Evolutionary conservation across 2,888 invertebrate species (phyloP).

Genomic region (Steinernema hermaphroditum): DNA sequence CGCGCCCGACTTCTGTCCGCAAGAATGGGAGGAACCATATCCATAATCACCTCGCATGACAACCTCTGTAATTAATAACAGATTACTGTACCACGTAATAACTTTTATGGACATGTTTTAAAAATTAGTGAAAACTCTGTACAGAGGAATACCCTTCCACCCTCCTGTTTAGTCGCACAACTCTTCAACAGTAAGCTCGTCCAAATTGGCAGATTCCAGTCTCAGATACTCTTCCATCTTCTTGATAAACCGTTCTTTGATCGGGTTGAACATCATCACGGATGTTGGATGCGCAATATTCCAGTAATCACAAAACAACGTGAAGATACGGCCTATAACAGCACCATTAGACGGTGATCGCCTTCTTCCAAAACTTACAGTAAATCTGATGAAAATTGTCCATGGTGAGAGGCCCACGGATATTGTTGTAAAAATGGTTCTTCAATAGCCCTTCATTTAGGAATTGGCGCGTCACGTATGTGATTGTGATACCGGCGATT

Average conservation of each 20-base stretch:
- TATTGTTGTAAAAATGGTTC: constrained; percentile 86
- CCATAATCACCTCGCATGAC: neutral
- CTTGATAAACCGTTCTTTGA: constrained; percentile 77
- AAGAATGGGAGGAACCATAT: constrained; percentile 26
- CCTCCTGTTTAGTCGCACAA: neutral
- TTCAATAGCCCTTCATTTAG: constrained; percentile 81
- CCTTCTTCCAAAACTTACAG: constrained; percentile 70
- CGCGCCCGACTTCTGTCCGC: constrained; percentile 74
- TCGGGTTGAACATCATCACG: constrained; percentile 91
- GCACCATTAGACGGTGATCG: neutral
- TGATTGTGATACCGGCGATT: constrained; percentile 84
- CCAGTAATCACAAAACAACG: constrained; percentile 93
- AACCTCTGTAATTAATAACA: neutral
- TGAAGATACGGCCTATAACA: constrained; percentile 78
- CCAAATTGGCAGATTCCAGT: constrained; percentile 20
- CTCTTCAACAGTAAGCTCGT: neutral
- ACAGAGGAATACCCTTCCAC: neutral
- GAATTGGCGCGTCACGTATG: constrained; percentile 83
- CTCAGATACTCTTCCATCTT: constrained; percentile 33
- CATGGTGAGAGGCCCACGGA: constrained; percentile 67
- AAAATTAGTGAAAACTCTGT: neutral
- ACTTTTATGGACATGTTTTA: neutral
- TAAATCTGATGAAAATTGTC: constrained; percentile 86
- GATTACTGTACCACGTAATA: neutral
- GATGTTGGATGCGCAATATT: constrained; percentile 84